Base-by-base conservation (phyloP, 2,888 invertebrate genomes). In the Trypoxylon attenuatum region DNA sequence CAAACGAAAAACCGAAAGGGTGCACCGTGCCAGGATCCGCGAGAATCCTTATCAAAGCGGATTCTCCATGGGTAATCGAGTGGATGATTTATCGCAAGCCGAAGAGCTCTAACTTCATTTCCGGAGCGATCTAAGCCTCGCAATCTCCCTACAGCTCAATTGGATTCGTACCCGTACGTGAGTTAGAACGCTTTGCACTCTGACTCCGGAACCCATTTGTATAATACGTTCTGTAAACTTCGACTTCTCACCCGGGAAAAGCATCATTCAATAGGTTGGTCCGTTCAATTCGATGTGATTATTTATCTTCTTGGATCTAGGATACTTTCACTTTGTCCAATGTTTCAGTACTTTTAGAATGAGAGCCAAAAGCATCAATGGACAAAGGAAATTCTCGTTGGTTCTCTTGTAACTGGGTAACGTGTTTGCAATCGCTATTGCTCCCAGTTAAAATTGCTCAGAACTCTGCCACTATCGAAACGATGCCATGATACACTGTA, bases 61-160 rank as follows among this genome's bases (percentile, higher is more conserved):
- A 68, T 71, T 66, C 62, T 51, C 56, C 27, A 23, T 29, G 64
- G 29, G 68, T 67, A 77, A 77, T 73, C 73, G 76, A 57, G 52
- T 15, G 74, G 68, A 68, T 79, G 77, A 78, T 78, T 76, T 71
- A 79, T 74, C 56, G 70, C 38, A 59, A 64, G 27, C 58, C 56
- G 62, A 76, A 64, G 65, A 50, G 52, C 60, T 56, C 53, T 71
- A 10, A 13, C 69, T 74, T 78, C 78, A 72, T 79, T 78, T 78
- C 72, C 67, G 66, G 63, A 19, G 19, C 38, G 16, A 47, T 61
- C 50, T 63, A 69, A 71, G 57, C 57, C 57, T 65, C 45, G 27
- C 41, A 47, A 73, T 66, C 68, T 53, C 50, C 33, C 64, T 43
- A 27, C 27, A 29, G 56, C 58, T 62, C 66, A 60, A 73, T 62